Evolutionary conservation across 1,140 invertebrate genomes (phyloP).

Genomic region (Drosophila rufa): DNA sequence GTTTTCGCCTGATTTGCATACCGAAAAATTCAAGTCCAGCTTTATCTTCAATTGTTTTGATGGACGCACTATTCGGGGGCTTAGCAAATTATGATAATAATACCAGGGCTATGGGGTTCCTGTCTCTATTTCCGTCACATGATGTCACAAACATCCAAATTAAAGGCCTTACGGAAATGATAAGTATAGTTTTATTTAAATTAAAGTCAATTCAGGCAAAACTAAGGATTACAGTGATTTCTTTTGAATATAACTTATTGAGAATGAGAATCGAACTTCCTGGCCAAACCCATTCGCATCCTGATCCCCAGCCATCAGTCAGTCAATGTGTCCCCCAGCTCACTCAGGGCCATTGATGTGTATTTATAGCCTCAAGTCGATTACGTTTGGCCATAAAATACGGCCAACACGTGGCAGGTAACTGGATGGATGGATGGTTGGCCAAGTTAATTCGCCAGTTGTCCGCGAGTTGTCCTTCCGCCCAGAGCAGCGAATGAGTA

Average conservation of each 20-base stretch:
- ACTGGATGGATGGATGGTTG: slow-evolving; percentile 2
- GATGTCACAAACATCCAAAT: slow-evolving; percentile 18
- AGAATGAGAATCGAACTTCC: neutral
- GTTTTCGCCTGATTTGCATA: slow-evolving; percentile 35
- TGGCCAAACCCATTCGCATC: slow-evolving; percentile 6
- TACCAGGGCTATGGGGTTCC: neutral
- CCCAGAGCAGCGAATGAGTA: slow-evolving; percentile 45
- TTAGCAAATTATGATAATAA: slow-evolving; percentile 63
- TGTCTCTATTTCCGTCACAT: slow-evolving; percentile 43
- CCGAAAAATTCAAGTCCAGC: slow-evolving; percentile 28
- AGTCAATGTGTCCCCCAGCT: slow-evolving; percentile 7
- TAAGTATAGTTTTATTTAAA: slow-evolving; percentile 2
- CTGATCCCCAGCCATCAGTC: slow-evolving; percentile 8
- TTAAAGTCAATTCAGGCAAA: slow-evolving; percentile 1
- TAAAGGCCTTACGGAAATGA: neutral
- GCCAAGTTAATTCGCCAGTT: slow-evolving; percentile 35
- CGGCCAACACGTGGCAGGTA: slow-evolving; percentile 29
- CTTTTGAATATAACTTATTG: neutral
- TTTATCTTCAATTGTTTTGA: slow-evolving; percentile 71
- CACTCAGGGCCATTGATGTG: slow-evolving; percentile 42
- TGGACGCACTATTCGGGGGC: slow-evolving; percentile 64
- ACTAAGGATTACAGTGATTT: neutral
- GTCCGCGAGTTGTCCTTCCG: slow-evolving; percentile 27
- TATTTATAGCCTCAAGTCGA: slow-evolving; percentile 63
- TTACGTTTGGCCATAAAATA: slow-evolving; percentile 48